These are phyloP conservation scores for Nasua narica DNA, from an alignment of 2,797 vertebrate genomes.

Conservation along the genomic window DNA sequence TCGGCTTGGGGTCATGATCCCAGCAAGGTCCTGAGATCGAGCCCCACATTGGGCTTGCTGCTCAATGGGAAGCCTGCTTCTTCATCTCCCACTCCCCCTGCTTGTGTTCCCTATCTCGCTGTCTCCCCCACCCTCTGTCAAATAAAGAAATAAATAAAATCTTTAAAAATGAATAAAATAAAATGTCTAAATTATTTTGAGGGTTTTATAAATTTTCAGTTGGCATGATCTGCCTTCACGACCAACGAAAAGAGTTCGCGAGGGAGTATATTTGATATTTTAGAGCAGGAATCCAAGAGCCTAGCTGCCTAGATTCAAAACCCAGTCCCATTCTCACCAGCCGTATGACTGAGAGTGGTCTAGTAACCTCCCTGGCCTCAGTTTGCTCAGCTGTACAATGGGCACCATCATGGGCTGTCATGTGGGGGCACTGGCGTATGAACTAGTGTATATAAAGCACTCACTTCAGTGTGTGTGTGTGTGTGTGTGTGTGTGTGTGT, in stretches of 20 bases:
- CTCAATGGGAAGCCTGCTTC: no score
- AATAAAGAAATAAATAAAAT: no score
- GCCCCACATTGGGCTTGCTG: no score
- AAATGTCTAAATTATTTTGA: neutral
- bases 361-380: neutral
- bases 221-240: neutral
- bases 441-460: neutral
- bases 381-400: neutral
- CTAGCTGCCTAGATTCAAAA: neutral
- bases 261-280: neutral
- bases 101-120: no score
- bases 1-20: no score
- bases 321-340: neutral
- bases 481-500: neutral
- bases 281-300: neutral
- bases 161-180: no score
- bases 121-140: no score
- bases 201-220: neutral
- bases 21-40: no score
- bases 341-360: rapidly evolving
- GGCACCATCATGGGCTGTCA: rapidly evolving
- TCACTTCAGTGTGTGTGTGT: neutral
- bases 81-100: no score
- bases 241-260: neutral
- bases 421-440: rapidly evolving